Conservation (phyloP, 2,797 vertebrate species). For the Urosaurus nigricauda region DNA sequence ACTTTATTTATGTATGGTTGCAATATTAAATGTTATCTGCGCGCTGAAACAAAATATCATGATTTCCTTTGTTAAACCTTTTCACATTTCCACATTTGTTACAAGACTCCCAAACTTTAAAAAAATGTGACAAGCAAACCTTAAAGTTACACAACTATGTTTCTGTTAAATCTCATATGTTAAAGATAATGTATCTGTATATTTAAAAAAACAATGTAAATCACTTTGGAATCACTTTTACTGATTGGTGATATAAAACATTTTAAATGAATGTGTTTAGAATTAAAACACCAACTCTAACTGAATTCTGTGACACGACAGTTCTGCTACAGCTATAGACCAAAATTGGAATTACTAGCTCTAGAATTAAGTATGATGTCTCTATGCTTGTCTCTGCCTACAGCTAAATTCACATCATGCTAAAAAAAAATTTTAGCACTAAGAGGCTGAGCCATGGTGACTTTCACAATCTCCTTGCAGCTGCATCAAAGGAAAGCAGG, state of each 20-base stretch:
- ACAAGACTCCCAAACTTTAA: neutral
- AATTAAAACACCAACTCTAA: neutral
- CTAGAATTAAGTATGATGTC: neutral
- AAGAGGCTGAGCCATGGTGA: neutral
- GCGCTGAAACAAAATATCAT: slow-evolving; percentile 4
- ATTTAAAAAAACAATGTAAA: neutral
- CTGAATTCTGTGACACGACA: neutral
- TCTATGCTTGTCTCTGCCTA: neutral
- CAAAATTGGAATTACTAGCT: neutral
- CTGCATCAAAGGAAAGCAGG: neutral
- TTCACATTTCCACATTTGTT: neutral
- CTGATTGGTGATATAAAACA: neutral
- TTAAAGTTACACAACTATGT: neutral
- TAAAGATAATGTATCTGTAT: neutral
- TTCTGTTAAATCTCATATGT: neutral
- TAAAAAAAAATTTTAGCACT: neutral
- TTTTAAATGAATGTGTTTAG: neutral
- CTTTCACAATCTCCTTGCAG: no score
- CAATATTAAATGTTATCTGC: slow-evolving; percentile 11
- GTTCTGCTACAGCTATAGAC: neutral
- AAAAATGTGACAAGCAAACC: neutral
- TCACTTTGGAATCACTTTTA: neutral
- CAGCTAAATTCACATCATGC: neutral
- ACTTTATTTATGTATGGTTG: neutral
- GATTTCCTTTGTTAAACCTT: slow-evolving; percentile 17